Conservation (phyloP, 2,888 invertebrate species). For the Ernsta delagoae region DNA sequence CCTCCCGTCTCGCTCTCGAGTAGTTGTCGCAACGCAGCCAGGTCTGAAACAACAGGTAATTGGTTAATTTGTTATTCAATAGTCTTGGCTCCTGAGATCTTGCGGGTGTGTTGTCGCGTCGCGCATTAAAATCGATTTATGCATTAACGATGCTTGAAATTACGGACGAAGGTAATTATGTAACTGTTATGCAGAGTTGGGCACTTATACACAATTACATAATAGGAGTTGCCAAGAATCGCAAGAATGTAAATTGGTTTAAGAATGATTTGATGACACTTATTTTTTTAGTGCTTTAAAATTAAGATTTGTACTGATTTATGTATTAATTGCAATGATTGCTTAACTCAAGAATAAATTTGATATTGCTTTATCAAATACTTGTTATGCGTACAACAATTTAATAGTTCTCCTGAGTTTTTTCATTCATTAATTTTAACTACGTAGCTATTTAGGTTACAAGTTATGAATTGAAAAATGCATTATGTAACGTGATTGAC, state of each 20-base stretch:
- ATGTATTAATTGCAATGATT: too few species aligned
- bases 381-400: too few species aligned
- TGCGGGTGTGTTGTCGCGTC: constrained; percentile 47
- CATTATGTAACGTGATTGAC: not conserved
- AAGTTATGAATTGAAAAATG: too few species aligned
- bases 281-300: constrained; percentile 1
- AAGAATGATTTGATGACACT: constrained; percentile 12
- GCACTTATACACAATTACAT: constrained; percentile 21
- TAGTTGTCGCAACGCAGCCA: constrained; percentile 92
- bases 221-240: constrained; percentile 13
- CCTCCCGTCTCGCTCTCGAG: constrained; percentile 90
- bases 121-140: constrained; percentile 63
- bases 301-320: not conserved
- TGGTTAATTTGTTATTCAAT: constrained; percentile 20
- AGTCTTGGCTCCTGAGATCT: constrained; percentile 1
- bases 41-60: constrained; percentile 86
- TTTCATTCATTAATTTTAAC: too few species aligned
- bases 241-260: constrained; percentile 36
- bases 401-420: too few species aligned
- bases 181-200: constrained; percentile 51
- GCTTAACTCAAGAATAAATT: too few species aligned
- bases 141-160: constrained; percentile 66
- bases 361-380: too few species aligned
- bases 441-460: too few species aligned
- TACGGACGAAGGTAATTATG: constrained; percentile 46